phyloP scores from a whole-genome alignment of 2,888 invertebrate genomes.

The Acleris holmiana region DNA sequence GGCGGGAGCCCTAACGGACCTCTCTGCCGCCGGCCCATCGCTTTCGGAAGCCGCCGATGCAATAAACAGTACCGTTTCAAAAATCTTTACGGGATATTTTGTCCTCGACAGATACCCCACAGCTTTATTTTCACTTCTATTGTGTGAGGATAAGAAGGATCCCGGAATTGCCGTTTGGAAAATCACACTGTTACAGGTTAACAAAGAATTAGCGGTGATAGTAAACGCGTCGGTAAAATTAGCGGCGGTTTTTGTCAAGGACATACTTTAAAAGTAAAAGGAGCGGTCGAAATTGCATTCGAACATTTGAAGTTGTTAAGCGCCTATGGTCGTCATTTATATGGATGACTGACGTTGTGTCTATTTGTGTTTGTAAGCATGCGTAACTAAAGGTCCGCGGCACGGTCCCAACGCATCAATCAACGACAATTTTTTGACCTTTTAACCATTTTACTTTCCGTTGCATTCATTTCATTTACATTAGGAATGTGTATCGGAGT shows the following conservation, averaged over 20 bases:
- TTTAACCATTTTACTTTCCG: conserved; percentile 40
- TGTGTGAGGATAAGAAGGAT: conserved; percentile 43
- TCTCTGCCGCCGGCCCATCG: conserved; percentile 29
- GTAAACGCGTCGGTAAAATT: conserved; percentile 35
- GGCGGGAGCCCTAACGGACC: conserved; percentile 43
- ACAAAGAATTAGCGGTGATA: conserved; percentile 43
- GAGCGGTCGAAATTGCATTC: conserved; percentile 33
- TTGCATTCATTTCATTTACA: conserved; percentile 40
- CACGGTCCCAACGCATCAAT: conserved; percentile 48
- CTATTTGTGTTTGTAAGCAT: conserved; percentile 42
- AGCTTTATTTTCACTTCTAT: conserved; percentile 47
- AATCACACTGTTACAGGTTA: conserved; percentile 43
- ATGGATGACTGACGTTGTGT: conserved; percentile 11
- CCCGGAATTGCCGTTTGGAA: conserved; percentile 34
- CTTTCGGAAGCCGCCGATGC: conserved; percentile 39
- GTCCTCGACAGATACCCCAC: conserved; percentile 48
- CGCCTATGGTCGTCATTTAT: too few species aligned
- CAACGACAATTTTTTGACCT: conserved; percentile 49
- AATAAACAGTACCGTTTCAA: conserved; percentile 38
- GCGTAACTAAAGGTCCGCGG: conserved; percentile 46
- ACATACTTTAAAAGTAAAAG: conserved; percentile 12
- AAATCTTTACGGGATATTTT: conserved; percentile 48
- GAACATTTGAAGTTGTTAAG: conserved; percentile 35
- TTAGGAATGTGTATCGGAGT: conserved; percentile 34
- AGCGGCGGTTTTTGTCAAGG: conserved; percentile 14